A percentile compares a stretch with the other conserved stretches of the same genome.
Evolutionary conservation across 2,113 vertebrate species (phyloP).

Genomic region (Lepus timidus): DNA sequence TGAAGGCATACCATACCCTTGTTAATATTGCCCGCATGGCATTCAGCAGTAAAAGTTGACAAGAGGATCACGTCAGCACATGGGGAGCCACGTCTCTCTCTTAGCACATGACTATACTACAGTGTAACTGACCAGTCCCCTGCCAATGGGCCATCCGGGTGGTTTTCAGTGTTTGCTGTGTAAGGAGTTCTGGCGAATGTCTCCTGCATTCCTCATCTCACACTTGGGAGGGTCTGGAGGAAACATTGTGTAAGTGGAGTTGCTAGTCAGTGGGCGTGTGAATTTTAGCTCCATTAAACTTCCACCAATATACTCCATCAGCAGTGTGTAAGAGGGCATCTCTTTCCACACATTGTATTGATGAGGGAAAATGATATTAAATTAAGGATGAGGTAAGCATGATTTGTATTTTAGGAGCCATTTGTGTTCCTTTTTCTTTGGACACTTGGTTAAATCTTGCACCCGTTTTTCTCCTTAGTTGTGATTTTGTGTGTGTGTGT

Average conservation of each 20-base stretch:
- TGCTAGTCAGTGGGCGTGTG: fast-evolving
- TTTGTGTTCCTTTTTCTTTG: not conserved
- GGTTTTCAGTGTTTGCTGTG: not conserved
- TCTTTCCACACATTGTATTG: not conserved
- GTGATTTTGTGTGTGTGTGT: not conserved
- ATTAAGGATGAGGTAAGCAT: not conserved
- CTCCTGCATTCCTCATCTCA: not conserved
- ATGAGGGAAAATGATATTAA: not conserved
- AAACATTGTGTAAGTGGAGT: not conserved
- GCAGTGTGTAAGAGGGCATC: no score
- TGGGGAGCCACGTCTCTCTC: not conserved
- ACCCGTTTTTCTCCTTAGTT: not conserved
- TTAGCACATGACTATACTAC: fast-evolving
- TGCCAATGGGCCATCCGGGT: not conserved
- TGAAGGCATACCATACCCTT: fast-evolving
- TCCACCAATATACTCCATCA: no score
- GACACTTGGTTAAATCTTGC: not conserved
- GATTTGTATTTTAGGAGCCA: not conserved
- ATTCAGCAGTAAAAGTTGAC: not conserved
- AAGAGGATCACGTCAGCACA: fast-evolving
- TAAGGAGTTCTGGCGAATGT: not conserved
- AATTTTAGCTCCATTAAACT: not conserved
- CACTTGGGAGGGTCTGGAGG: not conserved
- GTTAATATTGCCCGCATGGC: not conserved
- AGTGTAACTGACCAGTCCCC: not conserved